Base-by-base conservation (phyloP, 1,140 invertebrate species). In the Lepeophtheirus salmonis region DNA sequence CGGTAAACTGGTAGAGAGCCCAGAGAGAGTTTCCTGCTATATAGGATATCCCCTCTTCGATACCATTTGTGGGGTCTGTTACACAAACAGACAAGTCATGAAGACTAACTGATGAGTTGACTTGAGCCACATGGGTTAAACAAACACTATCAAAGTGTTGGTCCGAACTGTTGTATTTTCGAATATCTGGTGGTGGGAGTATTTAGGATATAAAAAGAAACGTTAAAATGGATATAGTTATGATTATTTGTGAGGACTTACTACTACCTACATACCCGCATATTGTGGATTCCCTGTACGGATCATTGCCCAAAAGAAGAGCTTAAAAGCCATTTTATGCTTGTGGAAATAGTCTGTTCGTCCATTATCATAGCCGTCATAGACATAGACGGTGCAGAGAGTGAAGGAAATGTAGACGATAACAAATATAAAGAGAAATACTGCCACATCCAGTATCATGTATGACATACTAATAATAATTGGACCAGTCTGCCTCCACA, bases 271-370 rank as follows among this genome's bases (percentile, higher is more conserved):
- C 30, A 24, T 41, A 57, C 55, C 55, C 17, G 55, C 55, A 30
- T 26, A 57, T 57, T 57, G 55, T 18, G 55, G 55, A 25, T 57
- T 52, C 20, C 57, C 49, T 41, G 30, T 52, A 10, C 57, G n/a
- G n/a, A 60, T 60, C 30, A 60, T 51, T 17, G 57, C 49, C 57
- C 57, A 60, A 26, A 52, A 60, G 57, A 60, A 60, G 30, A 60
- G 57, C 57, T 60, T 60, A 26, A 60, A 60, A 22, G 57, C 57
- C 41, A 51, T 52, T 60, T 50, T 60, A 26, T 60, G 49, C 1
- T 21, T 52, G 41, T 60, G 23, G 48, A 60, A 60, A 30, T 60
- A 24, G n/a, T 50, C 23, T 2, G 57, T 60, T 20, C 49, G 30
- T 18, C 30, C 49, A 14, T 17, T 21, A 12, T 17, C 23, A 41